These are phyloP conservation scores for Dermatophagoides farinae DNA, from an alignment of 1,140 invertebrate species.

Conservation along the genomic window DNA sequence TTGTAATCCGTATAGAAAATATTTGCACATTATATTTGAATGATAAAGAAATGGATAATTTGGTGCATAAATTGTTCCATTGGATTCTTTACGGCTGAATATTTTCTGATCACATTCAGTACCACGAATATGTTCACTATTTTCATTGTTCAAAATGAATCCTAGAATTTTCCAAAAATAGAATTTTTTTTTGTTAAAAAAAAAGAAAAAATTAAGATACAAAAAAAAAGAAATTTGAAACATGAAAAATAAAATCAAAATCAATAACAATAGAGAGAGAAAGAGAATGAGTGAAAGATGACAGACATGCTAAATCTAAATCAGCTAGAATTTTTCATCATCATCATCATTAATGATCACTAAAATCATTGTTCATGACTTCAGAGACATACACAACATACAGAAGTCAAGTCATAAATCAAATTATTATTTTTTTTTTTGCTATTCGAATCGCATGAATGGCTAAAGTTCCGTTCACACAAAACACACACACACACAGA, in stretches of 20 bases:
- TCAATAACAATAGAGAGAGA: neutral
- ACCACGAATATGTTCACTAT: conserved; percentile 65
- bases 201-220: conserved; percentile 4
- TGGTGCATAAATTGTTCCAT: conserved; percentile 73
- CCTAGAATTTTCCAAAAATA: too few relatives aligned
- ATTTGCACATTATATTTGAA: conserved; percentile 81
- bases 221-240: neutral
- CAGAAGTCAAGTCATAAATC: too few relatives aligned
- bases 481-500: too few relatives aligned
- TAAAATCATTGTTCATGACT: too few relatives aligned
- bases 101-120: conserved; percentile 95
- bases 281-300: neutral
- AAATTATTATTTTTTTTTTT: too few relatives aligned
- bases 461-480: too few relatives aligned
- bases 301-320: too few relatives aligned
- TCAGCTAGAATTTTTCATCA: neutral
- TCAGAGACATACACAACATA: too few relatives aligned
- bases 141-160: conserved; percentile 76
- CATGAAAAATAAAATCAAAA: too few relatives aligned
- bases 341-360: too few relatives aligned
- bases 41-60: conserved; percentile 86
- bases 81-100: conserved; percentile 71
- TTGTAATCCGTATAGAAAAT: conserved; percentile 92
- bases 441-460: too few relatives aligned
- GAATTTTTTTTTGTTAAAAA: too few relatives aligned